phyloP scores from a whole-genome alignment of 2,113 vertebrate species.

The Hemicordylus capensis region DNA sequence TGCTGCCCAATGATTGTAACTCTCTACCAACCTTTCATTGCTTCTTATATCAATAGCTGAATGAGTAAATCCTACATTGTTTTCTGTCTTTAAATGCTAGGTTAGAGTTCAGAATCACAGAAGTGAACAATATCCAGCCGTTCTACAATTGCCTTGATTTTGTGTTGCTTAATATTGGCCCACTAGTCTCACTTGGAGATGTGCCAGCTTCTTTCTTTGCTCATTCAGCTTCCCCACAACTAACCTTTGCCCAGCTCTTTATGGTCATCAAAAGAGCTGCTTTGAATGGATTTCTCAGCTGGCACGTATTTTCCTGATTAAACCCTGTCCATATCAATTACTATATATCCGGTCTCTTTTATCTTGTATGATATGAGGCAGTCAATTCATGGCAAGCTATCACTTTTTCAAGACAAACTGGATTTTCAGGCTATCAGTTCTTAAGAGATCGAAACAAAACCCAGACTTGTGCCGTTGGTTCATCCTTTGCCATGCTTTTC shows the following conservation, averaged over 20 bases:
- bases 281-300: not conserved
- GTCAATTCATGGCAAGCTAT: too few relatives aligned
- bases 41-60: not conserved
- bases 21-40: not conserved
- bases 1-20: not conserved
- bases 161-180: not conserved
- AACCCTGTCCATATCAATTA: conserved; percentile 6
- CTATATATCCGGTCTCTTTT: too few relatives aligned
- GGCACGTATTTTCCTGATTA: fast-evolving
- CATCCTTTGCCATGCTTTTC: too few relatives aligned
- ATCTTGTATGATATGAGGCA: too few relatives aligned
- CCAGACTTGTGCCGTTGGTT: too few relatives aligned
- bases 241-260: conserved; percentile 18
- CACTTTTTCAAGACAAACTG: too few relatives aligned
- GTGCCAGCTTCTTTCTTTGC: conserved; percentile 14
- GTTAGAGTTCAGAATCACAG: too few relatives aligned
- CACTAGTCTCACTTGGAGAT: conserved; percentile 4
- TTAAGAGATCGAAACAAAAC: too few relatives aligned
- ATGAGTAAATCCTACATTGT: too few relatives aligned
- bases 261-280: too few relatives aligned
- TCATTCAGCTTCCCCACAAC: not conserved
- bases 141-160: not conserved
- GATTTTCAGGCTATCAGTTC: too few relatives aligned
- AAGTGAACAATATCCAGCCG: not conserved
- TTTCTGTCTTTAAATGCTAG: too few relatives aligned